These are phyloP conservation scores for Hexactinellida sp. DNA, from an alignment of 37 sponge, comb jelly and placozoan genomes.

Conservation along the genomic window DNA sequence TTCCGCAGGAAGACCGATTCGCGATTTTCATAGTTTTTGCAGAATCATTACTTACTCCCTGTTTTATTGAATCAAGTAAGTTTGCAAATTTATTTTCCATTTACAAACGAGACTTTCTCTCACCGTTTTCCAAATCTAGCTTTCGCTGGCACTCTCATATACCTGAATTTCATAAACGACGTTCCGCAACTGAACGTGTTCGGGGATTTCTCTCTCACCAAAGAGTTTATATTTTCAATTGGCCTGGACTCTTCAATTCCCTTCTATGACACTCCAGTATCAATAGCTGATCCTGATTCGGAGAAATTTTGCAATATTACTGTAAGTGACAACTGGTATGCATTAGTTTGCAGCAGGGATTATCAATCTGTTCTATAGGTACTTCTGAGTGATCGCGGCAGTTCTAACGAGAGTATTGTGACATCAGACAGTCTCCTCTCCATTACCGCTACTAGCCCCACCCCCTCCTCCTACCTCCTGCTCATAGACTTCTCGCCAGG, in stretches of 20 bases:
- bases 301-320: neutral
- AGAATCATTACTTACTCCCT: neutral
- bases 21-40: neutral
- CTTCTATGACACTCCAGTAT: neutral
- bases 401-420: neutral
- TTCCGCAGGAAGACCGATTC: neutral
- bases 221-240: neutral
- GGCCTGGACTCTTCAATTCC: neutral
- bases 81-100: neutral
- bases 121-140: neutral
- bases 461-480: neutral
- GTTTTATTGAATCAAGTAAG: neutral
- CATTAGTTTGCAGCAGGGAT: too few species aligned
- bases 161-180: neutral
- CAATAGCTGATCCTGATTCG: neutral
- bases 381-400: neutral
- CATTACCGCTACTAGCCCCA: neutral
- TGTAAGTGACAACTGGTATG: neutral
- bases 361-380: too few species aligned
- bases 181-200: neutral
- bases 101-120: neutral
- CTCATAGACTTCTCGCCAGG: neutral
- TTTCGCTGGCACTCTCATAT: neutral
- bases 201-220: neutral
- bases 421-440: neutral